Conservation (phyloP, 2,888 invertebrate genomes). For the Erpobdella octoculata region DNA sequence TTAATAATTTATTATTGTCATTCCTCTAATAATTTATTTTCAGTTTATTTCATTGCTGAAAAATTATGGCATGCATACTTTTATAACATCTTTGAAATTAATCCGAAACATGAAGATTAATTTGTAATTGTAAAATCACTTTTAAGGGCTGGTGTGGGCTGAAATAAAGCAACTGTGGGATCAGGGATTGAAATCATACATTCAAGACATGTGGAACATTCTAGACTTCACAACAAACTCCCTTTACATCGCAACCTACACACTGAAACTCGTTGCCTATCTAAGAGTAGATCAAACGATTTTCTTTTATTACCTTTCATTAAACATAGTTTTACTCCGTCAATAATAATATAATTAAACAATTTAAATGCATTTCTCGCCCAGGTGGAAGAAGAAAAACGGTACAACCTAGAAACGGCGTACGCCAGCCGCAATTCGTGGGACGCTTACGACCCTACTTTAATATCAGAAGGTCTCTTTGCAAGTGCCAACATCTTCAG, state of each 20-base stretch:
- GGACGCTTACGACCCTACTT: slow-evolving; percentile 97
- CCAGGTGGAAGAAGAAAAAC: slow-evolving; percentile 36
- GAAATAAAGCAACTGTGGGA: slow-evolving; percentile 98
- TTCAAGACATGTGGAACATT: slow-evolving; percentile 98
- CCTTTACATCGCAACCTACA: slow-evolving; percentile 90
- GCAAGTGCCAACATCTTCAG: slow-evolving; percentile 95
- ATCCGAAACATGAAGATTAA: not conserved
- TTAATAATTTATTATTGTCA: no score
- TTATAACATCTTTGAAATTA: not conserved
- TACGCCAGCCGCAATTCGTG: slow-evolving; percentile 66
- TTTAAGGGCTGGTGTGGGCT: slow-evolving; percentile 86
- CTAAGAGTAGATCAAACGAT: slow-evolving; percentile 64
- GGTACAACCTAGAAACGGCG: slow-evolving; percentile 23
- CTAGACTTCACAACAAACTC: slow-evolving; percentile 98
- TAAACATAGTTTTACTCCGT: not conserved
- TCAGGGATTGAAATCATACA: slow-evolving; percentile 88
- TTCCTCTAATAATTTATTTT: no score
- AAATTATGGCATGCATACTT: not conserved
- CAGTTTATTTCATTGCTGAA: not conserved
- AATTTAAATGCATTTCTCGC: not conserved
- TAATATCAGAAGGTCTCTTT: slow-evolving; percentile 70
- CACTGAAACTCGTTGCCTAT: slow-evolving; percentile 84
- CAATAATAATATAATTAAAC: not conserved
- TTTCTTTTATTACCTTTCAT: not conserved
- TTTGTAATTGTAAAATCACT: not conserved